These are phyloP conservation scores for Brotula barbata DNA, from an alignment of 2,797 vertebrate genomes.

Conservation along the genomic window DNA sequence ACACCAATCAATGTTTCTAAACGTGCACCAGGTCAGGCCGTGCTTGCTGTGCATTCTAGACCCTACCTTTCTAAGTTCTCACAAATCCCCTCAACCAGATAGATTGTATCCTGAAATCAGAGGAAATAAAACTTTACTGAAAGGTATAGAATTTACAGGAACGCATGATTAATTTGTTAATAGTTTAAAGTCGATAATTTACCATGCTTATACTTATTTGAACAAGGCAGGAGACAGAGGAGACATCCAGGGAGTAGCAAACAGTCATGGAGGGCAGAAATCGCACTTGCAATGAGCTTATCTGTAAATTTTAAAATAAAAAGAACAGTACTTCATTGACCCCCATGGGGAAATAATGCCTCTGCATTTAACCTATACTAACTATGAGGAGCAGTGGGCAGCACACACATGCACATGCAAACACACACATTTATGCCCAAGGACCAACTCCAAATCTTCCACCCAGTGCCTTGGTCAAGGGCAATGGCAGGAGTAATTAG, in stretches of 20 bases:
- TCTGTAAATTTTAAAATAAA: constrained; percentile 71
- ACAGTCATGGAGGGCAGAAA: constrained; percentile 85
- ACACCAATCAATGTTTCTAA: not conserved
- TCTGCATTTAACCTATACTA: too few species aligned
- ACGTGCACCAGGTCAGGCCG: not conserved
- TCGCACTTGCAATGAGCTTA: constrained; percentile 85
- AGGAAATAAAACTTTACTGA: constrained; percentile 1
- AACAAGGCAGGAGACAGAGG: constrained; percentile 84
- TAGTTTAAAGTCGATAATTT: constrained; percentile 4
- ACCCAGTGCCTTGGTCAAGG: too few species aligned
- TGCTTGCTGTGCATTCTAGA: constrained; percentile 1
- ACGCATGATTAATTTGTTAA: not conserved
- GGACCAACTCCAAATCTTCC: too few species aligned
- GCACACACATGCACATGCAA: too few species aligned
- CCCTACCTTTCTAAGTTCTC: constrained; percentile 81
- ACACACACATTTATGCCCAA: too few species aligned
- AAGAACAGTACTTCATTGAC: too few species aligned
- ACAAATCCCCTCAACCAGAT: constrained; percentile 88
- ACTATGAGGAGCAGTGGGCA: too few species aligned
- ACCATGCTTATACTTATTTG: constrained; percentile 85
- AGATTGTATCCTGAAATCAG: constrained; percentile 87
- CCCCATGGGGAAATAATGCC: too few species aligned
- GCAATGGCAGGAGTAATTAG: too few species aligned
- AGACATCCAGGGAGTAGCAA: constrained; percentile 90
- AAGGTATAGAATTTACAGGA: not conserved